A percentile compares a stretch with the other conserved stretches of the same genome.
These are phyloP conservation scores for Dryobota labecula DNA, from an alignment of 2,888 invertebrate species.

Conservation along the genomic window DNA sequence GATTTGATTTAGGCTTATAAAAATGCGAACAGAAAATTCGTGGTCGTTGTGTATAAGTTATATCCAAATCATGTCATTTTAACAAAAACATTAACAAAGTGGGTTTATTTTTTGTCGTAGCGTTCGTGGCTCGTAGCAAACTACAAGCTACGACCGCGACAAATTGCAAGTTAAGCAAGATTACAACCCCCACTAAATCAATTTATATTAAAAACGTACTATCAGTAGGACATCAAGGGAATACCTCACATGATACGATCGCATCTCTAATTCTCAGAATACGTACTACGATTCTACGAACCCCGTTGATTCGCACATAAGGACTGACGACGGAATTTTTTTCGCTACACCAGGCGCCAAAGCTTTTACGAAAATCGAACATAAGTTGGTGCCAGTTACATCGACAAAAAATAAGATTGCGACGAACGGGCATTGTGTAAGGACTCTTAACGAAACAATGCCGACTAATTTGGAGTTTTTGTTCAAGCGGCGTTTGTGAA, in stretches of 20 bases:
- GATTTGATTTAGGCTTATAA: background rate
- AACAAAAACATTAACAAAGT: too few species aligned
- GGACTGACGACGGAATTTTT: slow-evolving; percentile 77
- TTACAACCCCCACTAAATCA: slow-evolving; percentile 12
- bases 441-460: slow-evolving; percentile 83
- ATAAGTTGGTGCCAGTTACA: slow-evolving; percentile 68
- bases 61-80: background rate
- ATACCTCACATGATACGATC: slow-evolving; percentile 69
- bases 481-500: slow-evolving; percentile 68
- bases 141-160: background rate
- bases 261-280: slow-evolving; percentile 79
- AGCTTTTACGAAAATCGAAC: slow-evolving; percentile 83
- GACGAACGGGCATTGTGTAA: slow-evolving; percentile 80
- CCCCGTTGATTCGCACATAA: slow-evolving; percentile 82
- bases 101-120: too few species aligned
- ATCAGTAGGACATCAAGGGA: slow-evolving; percentile 53
- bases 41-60: background rate
- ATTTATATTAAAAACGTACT: slow-evolving; percentile 4
- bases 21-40: background rate
- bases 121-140: background rate
- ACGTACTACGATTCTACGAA: slow-evolving; percentile 79
- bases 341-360: slow-evolving; percentile 83
- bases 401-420: slow-evolving; percentile 80
- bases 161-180: background rate
- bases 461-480: slow-evolving; percentile 78